Base-by-base conservation (phyloP, 2,113 vertebrate genomes). In the Orcinus orca region DNA sequence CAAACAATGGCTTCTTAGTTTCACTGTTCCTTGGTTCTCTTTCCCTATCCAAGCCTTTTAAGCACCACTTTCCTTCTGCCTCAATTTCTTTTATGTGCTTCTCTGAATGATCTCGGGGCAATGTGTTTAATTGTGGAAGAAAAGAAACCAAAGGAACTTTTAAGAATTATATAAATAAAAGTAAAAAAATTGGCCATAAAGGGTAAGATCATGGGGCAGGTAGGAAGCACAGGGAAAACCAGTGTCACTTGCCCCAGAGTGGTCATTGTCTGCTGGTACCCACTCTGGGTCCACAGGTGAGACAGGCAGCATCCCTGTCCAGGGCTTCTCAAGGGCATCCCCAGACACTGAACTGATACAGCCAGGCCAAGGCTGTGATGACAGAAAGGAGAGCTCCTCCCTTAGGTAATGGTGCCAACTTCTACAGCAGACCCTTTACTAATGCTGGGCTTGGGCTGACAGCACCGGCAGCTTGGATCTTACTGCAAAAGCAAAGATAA, bases 131-230 rank as follows among this genome's bases (percentile, higher is more conserved):
- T 83, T 8, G 50, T 23, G 13, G 26, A 81, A 77, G 62, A 88
- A 20, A 20, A 87, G 20, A 92, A 83, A 77, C 8, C 55, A 90
- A 63, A 80, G 38, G 36, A 10, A 63, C 14, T 94, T 79, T 60
- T 36, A 97, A 93, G 47, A 82, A 96, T 65, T 79, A 55, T 5
- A 17, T 20, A 89, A 96, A 77, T 91, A 74, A 96, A 77, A 96
- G 29, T 71, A 87, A 96, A 93, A 93, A 2, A 81, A 62, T 38
- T 81, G 65, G 3, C 11, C 33, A 88, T 12, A 50, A 70, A 84
- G 14, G 6, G 58, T 29, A 85, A 95, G 33, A 41, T 79, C 20
- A 25, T 8, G 6, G 15, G 17, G 5, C 8, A 62, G 25, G 18
- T 25, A 44, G 73, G 53, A 81, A 82, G 10, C 58, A 3, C 18